These are phyloP conservation scores for Eurosta solidaginis DNA, from an alignment of 1,140 invertebrate species.

Conservation along the genomic window DNA sequence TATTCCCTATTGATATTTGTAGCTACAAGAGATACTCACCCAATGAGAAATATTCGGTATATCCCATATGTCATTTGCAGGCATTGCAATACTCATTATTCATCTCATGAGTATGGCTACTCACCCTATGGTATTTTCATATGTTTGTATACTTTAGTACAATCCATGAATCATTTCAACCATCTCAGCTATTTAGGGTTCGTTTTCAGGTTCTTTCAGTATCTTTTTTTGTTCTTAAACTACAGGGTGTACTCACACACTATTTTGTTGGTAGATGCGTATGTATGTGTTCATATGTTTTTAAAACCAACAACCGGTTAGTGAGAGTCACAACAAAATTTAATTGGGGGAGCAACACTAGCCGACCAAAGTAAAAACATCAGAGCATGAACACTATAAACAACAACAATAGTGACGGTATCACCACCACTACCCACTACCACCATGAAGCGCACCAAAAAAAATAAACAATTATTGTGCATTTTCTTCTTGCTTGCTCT, in stretches of 20 bases:
- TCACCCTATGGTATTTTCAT: not conserved
- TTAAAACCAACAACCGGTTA: not conserved
- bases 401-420: too few relatives aligned
- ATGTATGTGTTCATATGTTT: not conserved
- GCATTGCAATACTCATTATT: not conserved
- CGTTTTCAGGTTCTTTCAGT: not conserved
- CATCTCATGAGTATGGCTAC: not conserved
- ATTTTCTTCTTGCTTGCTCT: not conserved
- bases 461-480: conserved; percentile 1
- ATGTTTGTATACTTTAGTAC: not conserved
- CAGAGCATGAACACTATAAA: too few relatives aligned
- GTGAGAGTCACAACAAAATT: not conserved
- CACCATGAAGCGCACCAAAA: not conserved
- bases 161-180: not conserved
- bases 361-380: too few relatives aligned
- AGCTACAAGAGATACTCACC: not conserved
- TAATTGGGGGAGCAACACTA: not conserved
- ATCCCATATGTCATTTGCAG: not conserved
- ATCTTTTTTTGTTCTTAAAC: not conserved
- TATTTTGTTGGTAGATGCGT: not conserved
- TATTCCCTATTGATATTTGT: too few relatives aligned
- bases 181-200: not conserved
- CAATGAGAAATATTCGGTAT: not conserved
- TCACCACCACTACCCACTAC: not conserved
- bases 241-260: not conserved